Base-by-base conservation (phyloP, 2,797 vertebrate genomes). In the Melanotaenia nigrans region DNA sequence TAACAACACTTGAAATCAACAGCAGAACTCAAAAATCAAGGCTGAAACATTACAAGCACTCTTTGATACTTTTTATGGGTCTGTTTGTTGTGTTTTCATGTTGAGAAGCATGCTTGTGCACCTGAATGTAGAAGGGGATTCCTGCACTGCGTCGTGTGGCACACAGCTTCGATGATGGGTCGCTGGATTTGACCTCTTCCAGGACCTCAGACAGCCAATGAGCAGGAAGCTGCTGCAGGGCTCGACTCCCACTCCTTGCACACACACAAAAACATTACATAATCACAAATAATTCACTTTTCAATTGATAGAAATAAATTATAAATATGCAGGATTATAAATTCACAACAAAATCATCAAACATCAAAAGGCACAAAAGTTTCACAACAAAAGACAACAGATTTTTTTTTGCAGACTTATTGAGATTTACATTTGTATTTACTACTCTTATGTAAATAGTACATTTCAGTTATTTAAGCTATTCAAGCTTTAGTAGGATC, bases 81-180 rank as follows among this genome's bases (percentile, higher is more conserved):
- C 16, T 13, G 1, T 30, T 1, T 47, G 58, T 45, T 51, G 0
- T 3, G 33, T 57, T 40, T 42, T 14, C 1, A 28, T 1, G 14
- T 22, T n/a, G 4, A 33, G 59, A 49, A 40, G 8, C 1, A 0
- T 4, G 24, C 7, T 30, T 1, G 71, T 84, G 59, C 56, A 95
- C 97, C 97, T 99, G 97, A 79, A 99, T 95, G 81, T 97, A 99
- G 92, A 99, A 99, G 0, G 97, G 97, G 81, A 99, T 96, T 33
- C 98, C 98, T 5, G 97, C 97, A 65, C 97, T 99, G 62, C 98
- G 96, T 20, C 98, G 93, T 0, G 98, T 99, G 69, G 97, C 96
- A 77, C 98, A 99, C 11, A 99, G 93, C 18, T 96, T 98, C 32
- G 97, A 99, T 0, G 95, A 95, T 18, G 96, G 95, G 89, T 96